Evolutionary conservation across 2,113 vertebrate genomes (phyloP).

Genomic region (Hydropotes inermis): DNA sequence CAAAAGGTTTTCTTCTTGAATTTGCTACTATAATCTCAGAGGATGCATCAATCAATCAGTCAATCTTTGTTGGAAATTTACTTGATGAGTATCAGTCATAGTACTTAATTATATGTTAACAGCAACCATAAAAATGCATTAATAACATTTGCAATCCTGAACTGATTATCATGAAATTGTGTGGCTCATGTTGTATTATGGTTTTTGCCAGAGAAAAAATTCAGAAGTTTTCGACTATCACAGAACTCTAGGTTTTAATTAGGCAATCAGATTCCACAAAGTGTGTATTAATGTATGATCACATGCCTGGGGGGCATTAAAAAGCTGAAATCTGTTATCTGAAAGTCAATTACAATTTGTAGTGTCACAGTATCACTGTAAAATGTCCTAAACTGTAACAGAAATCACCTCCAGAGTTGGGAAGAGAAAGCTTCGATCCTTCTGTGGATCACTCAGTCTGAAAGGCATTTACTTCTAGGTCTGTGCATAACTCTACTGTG

Average conservation of each 20-base stretch:
- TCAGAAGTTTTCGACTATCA: constrained; percentile 52
- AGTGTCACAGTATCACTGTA: constrained; percentile 13
- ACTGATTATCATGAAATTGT: constrained; percentile 17
- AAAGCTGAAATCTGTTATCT: constrained; percentile 53
- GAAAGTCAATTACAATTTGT: constrained; percentile 47
- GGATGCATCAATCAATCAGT: neutral
- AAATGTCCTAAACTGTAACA: constrained; percentile 23
- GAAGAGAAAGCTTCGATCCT: neutral
- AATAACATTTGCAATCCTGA: constrained; percentile 23
- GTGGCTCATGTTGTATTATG: neutral
- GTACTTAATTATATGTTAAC: constrained; percentile 57
- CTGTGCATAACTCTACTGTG: neutral
- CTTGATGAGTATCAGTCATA: constrained; percentile 6
- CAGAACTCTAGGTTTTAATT: constrained; percentile 66
- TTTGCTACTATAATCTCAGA: neutral
- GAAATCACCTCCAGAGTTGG: neutral
- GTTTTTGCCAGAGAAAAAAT: constrained; percentile 4
- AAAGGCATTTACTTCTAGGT: neutral
- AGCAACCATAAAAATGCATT: neutral
- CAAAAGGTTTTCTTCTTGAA: constrained; percentile 1
- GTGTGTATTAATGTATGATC: constrained; percentile 58
- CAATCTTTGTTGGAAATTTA: neutral
- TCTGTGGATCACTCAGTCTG: neutral
- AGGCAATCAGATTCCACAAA: constrained; percentile 58
- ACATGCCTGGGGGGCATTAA: neutral